Percentiles rank a stretch among this genome's conserved stretches.
Conservation (phyloP, 2,113 vertebrate genomes). For the Xenotilapia longispinis region DNA sequence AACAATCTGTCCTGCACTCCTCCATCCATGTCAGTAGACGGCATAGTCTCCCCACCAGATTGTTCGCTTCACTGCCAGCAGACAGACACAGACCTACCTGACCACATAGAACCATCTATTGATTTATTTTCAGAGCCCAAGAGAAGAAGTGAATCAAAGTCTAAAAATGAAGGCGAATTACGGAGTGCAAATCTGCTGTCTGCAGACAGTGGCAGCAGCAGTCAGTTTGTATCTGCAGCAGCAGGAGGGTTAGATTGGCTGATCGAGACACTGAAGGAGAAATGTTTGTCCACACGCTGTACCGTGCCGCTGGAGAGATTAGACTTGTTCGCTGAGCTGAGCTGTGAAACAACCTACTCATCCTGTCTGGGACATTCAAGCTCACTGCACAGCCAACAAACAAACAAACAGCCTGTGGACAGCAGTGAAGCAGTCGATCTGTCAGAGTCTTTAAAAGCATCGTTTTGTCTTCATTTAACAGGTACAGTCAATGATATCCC, state of each 20-base stretch:
- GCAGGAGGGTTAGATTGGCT: slow-evolving; percentile 27
- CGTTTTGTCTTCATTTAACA: not conserved
- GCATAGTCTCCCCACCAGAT: not conserved
- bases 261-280: slow-evolving; percentile 33
- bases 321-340: not conserved
- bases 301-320: slow-evolving; percentile 38
- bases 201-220: not conserved
- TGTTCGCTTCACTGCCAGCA: not conserved
- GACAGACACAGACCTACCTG: not conserved
- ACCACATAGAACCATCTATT: not conserved
- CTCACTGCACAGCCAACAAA: not conserved
- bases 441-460: not conserved
- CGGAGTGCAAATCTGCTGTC: not conserved
- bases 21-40: not conserved
- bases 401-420: not conserved
- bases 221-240: slow-evolving; percentile 19
- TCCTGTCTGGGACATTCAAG: slow-evolving; percentile 23
- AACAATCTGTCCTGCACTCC: not conserved
- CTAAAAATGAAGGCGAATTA: not conserved
- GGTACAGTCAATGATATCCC: not conserved
- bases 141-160: not conserved
- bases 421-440: not conserved
- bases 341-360: not conserved
- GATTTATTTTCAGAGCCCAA: not conserved
- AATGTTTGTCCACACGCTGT: slow-evolving; percentile 41